phyloP scores from a whole-genome alignment of 2,888 invertebrate species.

The Agrotis exclamationis region DNA sequence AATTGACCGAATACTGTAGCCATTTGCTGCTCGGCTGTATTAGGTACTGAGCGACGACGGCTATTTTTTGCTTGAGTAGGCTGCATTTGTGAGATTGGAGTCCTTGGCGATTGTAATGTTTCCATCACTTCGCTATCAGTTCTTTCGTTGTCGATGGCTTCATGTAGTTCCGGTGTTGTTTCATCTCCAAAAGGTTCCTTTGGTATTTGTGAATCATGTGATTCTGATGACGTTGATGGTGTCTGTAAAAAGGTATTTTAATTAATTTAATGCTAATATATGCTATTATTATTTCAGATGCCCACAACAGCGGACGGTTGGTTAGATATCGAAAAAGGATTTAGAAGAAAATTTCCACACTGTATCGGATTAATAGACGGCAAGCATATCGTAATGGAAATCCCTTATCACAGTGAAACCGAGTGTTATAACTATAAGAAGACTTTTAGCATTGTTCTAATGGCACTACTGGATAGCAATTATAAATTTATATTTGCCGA shows the following conservation, averaged over 20 bases:
- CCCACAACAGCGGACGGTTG: constrained; percentile 30
- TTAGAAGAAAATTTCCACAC: constrained; percentile 49
- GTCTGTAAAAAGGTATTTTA: constrained; percentile 52
- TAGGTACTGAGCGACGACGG: constrained; percentile 20
- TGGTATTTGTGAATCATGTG: constrained; percentile 53
- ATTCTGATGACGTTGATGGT: constrained; percentile 56
- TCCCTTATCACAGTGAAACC: constrained; percentile 52
- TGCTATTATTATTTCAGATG: constrained; percentile 42
- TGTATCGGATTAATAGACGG: constrained; percentile 64
- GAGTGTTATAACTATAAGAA: constrained; percentile 67
- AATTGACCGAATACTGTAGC: constrained; percentile 26
- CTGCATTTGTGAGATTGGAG: constrained; percentile 39
- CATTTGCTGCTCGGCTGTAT: constrained; percentile 23
- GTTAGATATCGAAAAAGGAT: constrained; percentile 49
- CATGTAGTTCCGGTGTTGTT: constrained; percentile 47
- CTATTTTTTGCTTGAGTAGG: constrained; percentile 52
- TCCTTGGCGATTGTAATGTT: constrained; percentile 30
- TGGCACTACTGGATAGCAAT: constrained; percentile 69
- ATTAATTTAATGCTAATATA: constrained; percentile 44
- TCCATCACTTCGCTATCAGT: constrained; percentile 48
- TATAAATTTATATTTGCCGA: constrained; percentile 67
- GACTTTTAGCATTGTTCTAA: constrained; percentile 60
- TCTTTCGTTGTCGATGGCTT: constrained; percentile 52
- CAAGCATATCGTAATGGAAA: constrained; percentile 65
- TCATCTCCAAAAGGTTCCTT: constrained; percentile 53